Base-by-base conservation (phyloP, 2,113 vertebrate species). In the Agelaius phoeniceus region DNA sequence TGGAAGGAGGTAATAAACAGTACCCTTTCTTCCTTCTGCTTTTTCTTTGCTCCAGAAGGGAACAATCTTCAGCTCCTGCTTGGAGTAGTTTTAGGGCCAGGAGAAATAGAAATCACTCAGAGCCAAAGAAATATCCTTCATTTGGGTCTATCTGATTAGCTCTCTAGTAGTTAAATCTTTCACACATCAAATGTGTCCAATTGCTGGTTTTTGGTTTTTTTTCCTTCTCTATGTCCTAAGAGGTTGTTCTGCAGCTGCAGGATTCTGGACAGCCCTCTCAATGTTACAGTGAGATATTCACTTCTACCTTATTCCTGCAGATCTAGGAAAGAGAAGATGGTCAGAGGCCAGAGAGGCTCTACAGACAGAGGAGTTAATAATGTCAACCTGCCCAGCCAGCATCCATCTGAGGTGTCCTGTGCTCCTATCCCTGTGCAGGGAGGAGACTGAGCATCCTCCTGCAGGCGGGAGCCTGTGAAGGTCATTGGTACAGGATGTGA, bases 31-130 rank as follows among this genome's bases (percentile, higher is more conserved):
- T 89, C 80, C 80, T 61, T 75, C 81, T 73, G 88, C 58, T 73
- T 97, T 94, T 87, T 35, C 84, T 89, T 82, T 79, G 54, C 84
- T 90, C 39, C 80, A 89, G 62, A 68, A 92, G 73, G 62, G 65
- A 93, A 78, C 76, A 87, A 65, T 89, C 46, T 86, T 48, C 28
- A 92, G 65, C 69, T 58, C 17, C 87, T 67, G 30, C 79, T 77
- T 65, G 72, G 78, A 51, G 72, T 11, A 37, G 15, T 37, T 51
- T 28, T 54, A 85, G 55, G 82, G 59, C 51, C 59, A 63, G 87
- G 48, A 93, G 92, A 57, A 90, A 30, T 1, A 44, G 83, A 86
- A 93, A 93, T 65, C 71, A n/a, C 41, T n/a, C 58, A 31, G 49
- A 87, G 54, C 49, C 54, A 57, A 71, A 41, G 59, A 66, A 86